Conservation (phyloP, 2,888 invertebrate genomes). For the Plebejus anna region DNA sequence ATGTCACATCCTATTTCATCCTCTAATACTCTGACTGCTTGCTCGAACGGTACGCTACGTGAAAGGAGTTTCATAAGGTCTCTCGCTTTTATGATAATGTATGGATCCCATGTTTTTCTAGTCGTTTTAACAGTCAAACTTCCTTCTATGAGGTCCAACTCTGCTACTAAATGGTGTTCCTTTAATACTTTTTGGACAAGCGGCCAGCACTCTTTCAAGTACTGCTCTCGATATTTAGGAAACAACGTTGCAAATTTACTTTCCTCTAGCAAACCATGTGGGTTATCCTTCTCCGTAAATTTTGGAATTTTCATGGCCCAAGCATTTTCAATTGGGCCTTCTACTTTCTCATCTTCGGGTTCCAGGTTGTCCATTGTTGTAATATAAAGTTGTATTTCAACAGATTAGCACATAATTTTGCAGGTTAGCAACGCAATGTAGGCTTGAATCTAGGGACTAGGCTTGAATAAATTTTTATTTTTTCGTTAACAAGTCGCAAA, state of each 20-base stretch:
- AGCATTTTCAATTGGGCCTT: conserved; percentile 88
- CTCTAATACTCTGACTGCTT: conserved; percentile 91
- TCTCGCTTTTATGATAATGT: conserved; percentile 96
- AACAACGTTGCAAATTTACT: conserved; percentile 98
- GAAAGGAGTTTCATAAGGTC: conserved; percentile 97
- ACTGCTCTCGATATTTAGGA: conserved; percentile 98
- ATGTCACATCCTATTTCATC: conserved; percentile 97
- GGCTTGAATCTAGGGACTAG: too few species aligned
- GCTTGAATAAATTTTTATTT: too few species aligned
- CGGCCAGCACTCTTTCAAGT: conserved; percentile 97
- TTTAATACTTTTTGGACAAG: conserved; percentile 91
- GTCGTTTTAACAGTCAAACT: conserved; percentile 97
- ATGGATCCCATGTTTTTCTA: conserved; percentile 99
- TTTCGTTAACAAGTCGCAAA: too few species aligned
- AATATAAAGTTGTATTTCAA: neutral
- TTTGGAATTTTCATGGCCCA: conserved; percentile 92
- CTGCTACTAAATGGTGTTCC: conserved; percentile 90
- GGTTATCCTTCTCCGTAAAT: conserved; percentile 94
- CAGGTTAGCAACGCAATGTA: neutral
- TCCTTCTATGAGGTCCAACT: conserved; percentile 95
- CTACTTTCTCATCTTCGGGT: conserved; percentile 47
- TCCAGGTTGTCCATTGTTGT: conserved; percentile 33
- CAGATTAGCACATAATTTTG: neutral
- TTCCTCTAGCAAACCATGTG: conserved; percentile 92
- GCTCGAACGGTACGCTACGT: conserved; percentile 97